Base-by-base conservation (phyloP, 2,888 invertebrate genomes). In the Apotomis betuletana region DNA sequence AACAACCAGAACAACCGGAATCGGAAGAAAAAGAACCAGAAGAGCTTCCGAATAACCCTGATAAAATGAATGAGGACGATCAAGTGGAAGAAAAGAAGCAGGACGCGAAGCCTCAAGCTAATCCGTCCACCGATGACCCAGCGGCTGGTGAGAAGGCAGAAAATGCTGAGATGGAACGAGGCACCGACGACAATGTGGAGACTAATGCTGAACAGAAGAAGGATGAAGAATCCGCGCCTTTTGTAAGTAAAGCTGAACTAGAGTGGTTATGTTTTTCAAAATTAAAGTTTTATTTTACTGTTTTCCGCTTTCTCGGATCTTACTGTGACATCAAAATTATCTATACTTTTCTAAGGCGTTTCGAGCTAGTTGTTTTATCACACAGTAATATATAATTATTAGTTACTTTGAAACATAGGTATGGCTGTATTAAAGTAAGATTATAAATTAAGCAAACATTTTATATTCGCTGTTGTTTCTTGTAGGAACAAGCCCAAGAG, bases 401-500 rank as follows among this genome's bases (percentile, higher is more conserved):
- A 15, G 15, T 15, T 15, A 0, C 15, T 15, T 15, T 15, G 15
- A 15, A 15, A 15, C 15, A 15, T 15, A 15, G 15, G 15, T 1
- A 15, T 15, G 15, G 0, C 15, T 15, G 15, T 15, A 15, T 15
- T 15, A 15, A 15, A 15, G 15, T 15, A 15, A 15, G 15, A 15
- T 0, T 15, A 15, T 0, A 15, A 15, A 27, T 27, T 27, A 27
- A 27, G 27, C 27, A 2, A 27, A 2, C 27, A 27, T 27, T 27
- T 27, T 27, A 27, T 27, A 27, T 27, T 27, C 27, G 2, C 2
- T 6, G 4, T 5, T 38, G 12, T 49, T n/a, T 62, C 5, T 74
- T 75, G 75, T 76, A 94, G 94, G 94, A 95, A 70, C 93, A 94
- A 78, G 91, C 93, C 0, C 94, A 94, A 87, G 95, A 95, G 77